A percentile compares a stretch with the other conserved stretches of the same genome.
phyloP scores from a whole-genome alignment of 2,113 vertebrate species.

The Cyprinodon tularosa region DNA sequence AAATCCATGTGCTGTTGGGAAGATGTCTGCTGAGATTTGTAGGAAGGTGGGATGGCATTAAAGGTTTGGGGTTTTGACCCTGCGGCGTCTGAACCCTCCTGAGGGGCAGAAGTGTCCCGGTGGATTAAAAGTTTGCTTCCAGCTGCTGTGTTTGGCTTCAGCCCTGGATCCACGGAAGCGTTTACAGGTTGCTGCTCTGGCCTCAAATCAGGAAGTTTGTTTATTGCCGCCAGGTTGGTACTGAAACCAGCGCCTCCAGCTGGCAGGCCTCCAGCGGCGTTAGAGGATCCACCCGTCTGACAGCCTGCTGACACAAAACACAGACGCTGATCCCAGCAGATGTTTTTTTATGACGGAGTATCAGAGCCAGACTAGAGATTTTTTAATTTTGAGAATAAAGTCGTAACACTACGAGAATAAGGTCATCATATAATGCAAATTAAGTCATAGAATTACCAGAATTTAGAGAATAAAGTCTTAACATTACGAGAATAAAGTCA shows the following conservation, averaged over 20 bases:
- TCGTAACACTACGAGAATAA: too few species aligned
- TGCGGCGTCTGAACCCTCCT: slow-evolving; percentile 11
- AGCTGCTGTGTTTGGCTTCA: slow-evolving; percentile 1
- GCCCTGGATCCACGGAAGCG: slow-evolving; percentile 20
- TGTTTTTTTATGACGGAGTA: background rate
- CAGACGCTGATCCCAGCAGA: background rate
- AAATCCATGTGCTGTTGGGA: slow-evolving; percentile 12
- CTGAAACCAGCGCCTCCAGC: slow-evolving; percentile 19
- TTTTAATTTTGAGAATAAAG: too few species aligned
- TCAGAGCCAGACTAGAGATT: too few species aligned
- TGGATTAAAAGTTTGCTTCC: slow-evolving; percentile 27
- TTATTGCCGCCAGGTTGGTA: slow-evolving; percentile 23
- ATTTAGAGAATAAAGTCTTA: too few species aligned
- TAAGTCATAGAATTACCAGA: too few species aligned
- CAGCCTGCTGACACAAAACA: slow-evolving; percentile 38
- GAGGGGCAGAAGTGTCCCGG: slow-evolving; percentile 18
- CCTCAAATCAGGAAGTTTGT: slow-evolving; percentile 14
- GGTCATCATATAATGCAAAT: too few species aligned
- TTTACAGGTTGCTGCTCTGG: slow-evolving; percentile 27
- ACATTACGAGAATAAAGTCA: too few species aligned
- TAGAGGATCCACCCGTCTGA: slow-evolving; percentile 10
- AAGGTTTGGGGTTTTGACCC: slow-evolving; percentile 1
- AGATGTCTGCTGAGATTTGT: slow-evolving; percentile 24
- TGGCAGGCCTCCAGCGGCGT: slow-evolving; percentile 24
- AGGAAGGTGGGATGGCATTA: background rate